These are phyloP conservation scores for Mycteria americana DNA, from an alignment of 2,797 vertebrate species.

Conservation along the genomic window DNA sequence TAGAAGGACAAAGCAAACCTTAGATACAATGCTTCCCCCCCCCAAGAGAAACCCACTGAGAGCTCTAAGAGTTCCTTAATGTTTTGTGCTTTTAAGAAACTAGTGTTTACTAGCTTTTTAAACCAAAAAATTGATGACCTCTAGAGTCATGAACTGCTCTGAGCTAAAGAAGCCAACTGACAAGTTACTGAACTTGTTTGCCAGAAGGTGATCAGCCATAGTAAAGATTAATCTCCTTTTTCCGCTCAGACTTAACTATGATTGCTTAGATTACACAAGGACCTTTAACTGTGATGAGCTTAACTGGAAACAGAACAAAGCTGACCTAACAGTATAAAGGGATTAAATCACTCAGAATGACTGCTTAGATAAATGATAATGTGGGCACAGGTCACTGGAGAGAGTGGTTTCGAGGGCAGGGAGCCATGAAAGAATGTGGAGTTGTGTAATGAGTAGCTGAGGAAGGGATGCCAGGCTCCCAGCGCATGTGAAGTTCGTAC, in stretches of 20 bases:
- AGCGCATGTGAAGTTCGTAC: not conserved
- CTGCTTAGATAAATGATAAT: not conserved
- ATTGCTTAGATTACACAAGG: conserved; percentile 32
- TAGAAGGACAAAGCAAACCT: conserved; percentile 27
- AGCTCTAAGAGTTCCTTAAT: not conserved
- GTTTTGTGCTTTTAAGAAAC: conserved; percentile 14
- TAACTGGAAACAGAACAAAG: conserved; percentile 54
- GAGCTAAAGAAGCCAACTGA: conserved; percentile 2
- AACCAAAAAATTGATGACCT: not conserved
- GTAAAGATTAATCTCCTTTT: conserved; percentile 18
- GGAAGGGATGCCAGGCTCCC: not conserved
- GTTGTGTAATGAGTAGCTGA: not conserved
- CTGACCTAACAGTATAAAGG: not conserved
- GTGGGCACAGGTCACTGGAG: conserved; percentile 42
- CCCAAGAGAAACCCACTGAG: not conserved
- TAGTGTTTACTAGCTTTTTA: not conserved
- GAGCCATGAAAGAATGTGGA: not conserved
- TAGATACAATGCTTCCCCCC: not conserved
- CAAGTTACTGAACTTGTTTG: not conserved
- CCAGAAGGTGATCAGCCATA: conserved; percentile 4
- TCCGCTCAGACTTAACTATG: not conserved
- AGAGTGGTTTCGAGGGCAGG: conserved; percentile 31
- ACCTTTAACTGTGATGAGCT: conserved; percentile 17
- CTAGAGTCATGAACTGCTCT: not conserved
- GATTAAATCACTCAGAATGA: conserved; percentile 11